These are phyloP conservation scores for Enteromius argenteus DNA, from an alignment of 2,797 vertebrate genomes.

Conservation along the genomic window DNA sequence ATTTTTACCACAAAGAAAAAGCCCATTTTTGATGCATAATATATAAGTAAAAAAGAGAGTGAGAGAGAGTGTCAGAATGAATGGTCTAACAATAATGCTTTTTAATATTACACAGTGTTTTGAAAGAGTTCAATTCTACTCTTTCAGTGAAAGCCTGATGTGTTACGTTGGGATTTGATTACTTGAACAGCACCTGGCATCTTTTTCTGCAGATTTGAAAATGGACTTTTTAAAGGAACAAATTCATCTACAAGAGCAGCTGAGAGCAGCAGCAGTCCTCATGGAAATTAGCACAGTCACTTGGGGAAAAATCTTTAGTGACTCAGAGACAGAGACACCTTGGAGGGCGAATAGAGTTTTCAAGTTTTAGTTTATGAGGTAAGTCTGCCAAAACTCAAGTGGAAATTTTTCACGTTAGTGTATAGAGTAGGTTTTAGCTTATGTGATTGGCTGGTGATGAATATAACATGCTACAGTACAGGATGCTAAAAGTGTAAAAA, in stretches of 20 bases:
- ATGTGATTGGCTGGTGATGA: background rate
- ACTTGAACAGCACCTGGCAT: background rate
- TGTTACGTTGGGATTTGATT: background rate
- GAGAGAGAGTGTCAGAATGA: background rate
- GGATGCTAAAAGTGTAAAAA: constrained; percentile 46
- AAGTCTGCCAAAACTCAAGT: constrained; percentile 35
- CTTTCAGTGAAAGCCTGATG: background rate
- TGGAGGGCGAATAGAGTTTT: constrained; percentile 17
- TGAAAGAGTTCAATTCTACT: background rate
- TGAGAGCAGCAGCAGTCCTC: constrained; percentile 19
- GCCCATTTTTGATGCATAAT: background rate
- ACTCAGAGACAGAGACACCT: constrained; percentile 29
- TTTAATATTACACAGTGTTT: background rate
- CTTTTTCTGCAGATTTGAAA: constrained; percentile 13
- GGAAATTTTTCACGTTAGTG: constrained; percentile 22
- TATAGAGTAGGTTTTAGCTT: background rate
- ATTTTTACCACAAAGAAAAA: background rate
- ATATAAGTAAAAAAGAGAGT: background rate
- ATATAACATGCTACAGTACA: constrained; percentile 56
- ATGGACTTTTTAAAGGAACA: constrained; percentile 5
- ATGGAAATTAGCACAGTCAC: constrained; percentile 28
- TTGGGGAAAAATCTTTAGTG: constrained; percentile 18
- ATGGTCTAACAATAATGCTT: too few species aligned
- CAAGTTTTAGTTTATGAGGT: background rate
- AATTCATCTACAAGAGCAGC: background rate